Conservation (phyloP, 2,113 vertebrate species). For the Elephantulus edwardii region DNA sequence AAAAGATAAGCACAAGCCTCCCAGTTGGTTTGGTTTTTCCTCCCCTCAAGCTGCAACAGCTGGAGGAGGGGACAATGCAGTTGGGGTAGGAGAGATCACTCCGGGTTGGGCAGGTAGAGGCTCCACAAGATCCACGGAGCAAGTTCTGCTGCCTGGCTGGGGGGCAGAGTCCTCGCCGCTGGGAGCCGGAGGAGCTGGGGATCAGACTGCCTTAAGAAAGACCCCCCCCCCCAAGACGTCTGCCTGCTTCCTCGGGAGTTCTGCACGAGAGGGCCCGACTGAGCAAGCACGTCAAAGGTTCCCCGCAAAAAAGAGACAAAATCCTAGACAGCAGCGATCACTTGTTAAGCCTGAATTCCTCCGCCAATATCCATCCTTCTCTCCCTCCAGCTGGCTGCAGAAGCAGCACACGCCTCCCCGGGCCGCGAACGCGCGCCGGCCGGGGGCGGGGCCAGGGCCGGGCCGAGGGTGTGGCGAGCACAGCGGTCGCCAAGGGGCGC, state of each 20-base stretch:
- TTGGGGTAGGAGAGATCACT: conserved; percentile 44
- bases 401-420: conserved; percentile 77
- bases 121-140: conserved; percentile 62
- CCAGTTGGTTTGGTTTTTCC: conserved; percentile 37
- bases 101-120: conserved; percentile 63
- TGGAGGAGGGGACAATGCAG: conserved; percentile 65
- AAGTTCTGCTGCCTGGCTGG: conserved; percentile 58
- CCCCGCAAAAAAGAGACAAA: conserved; percentile 31
- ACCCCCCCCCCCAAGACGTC: conserved; percentile 50
- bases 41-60: conserved; percentile 63
- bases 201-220: conserved; percentile 6
- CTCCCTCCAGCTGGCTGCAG: conserved; percentile 55
- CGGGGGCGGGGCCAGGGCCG: conserved; percentile 68
- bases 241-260: conserved; percentile 58
- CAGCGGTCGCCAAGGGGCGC: conserved; percentile 5
- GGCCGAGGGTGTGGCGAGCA: conserved; percentile 67
- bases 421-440: conserved; percentile 59
- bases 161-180: conserved; percentile 24
- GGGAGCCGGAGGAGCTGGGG: not conserved
- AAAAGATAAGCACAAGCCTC: conserved; percentile 41
- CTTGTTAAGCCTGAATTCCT: conserved; percentile 74
- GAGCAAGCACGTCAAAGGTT: conserved; percentile 48
- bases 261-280: conserved; percentile 16
- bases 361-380: conserved; percentile 67
- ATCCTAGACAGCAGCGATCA: conserved; percentile 69